phyloP scores from a whole-genome alignment of 2,888 invertebrate genomes.

The Liopterus haemorrhoidalis region DNA sequence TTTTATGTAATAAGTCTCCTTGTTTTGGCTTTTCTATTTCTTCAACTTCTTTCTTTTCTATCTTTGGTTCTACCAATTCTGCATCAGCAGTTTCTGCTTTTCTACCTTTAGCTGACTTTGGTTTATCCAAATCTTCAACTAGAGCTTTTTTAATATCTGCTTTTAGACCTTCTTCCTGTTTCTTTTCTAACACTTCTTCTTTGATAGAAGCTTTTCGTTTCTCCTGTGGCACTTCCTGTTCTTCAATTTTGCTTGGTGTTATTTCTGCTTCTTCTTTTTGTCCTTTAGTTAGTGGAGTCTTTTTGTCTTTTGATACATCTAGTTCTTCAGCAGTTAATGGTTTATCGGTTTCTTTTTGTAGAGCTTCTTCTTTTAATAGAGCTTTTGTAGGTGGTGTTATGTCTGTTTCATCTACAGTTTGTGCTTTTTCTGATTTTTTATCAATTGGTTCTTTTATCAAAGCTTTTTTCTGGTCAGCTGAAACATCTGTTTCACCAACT shows the following conservation, averaged over 20 bases:
- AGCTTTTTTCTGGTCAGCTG: too few relatives aligned
- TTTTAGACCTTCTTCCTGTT: constrained; percentile 34
- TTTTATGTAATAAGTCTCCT: constrained; percentile 38
- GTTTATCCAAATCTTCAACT: constrained; percentile 35
- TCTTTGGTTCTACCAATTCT: constrained; percentile 36
- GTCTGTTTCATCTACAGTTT: too few relatives aligned
- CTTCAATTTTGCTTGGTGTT: constrained; percentile 39
- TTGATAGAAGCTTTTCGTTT: constrained; percentile 34
- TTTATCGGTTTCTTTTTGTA: too few relatives aligned
- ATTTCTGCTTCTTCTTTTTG: constrained; percentile 45
- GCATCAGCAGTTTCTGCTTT: constrained; percentile 26
- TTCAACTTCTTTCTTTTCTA: constrained; percentile 42
- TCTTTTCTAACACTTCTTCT: constrained; percentile 33
- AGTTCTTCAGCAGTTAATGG: too few relatives aligned
- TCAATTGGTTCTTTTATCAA: too few relatives aligned
- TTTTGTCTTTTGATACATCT: constrained; percentile 39
- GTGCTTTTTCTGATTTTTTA: too few relatives aligned
- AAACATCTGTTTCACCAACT: too few relatives aligned
- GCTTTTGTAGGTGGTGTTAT: too few relatives aligned
- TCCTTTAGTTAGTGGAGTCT: constrained; percentile 49
- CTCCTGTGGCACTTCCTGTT: constrained; percentile 42
- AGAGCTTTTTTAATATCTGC: constrained; percentile 34
- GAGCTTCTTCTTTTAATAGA: too few relatives aligned
- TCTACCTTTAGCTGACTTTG: constrained; percentile 18
- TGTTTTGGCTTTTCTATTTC: constrained; percentile 39